Conservation (phyloP, 1,140 invertebrate species). For the Zaprionus capensis region DNA sequence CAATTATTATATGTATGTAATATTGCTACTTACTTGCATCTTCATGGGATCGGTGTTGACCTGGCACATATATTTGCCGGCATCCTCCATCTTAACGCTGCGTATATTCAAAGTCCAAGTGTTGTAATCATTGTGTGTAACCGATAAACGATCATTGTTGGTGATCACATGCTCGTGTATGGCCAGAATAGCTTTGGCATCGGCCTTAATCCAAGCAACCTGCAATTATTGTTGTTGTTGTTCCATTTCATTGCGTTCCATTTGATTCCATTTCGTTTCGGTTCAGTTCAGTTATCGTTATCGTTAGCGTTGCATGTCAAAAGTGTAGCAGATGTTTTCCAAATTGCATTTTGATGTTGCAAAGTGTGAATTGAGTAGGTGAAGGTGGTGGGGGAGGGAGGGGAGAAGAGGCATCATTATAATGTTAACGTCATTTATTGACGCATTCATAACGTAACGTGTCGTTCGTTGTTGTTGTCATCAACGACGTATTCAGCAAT, state of each 20-base stretch:
- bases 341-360: constrained; percentile 68
- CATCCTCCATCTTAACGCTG: constrained; percentile 92
- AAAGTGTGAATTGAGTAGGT: constrained; percentile 35
- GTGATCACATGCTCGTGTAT: constrained; percentile 97
- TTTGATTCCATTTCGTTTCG: constrained; percentile 15
- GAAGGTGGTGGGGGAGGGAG: background rate
- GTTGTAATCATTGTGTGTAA: constrained; percentile 94
- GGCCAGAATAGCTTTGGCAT: constrained; percentile 95
- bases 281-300: constrained; percentile 43
- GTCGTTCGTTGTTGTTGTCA: constrained; percentile 15
- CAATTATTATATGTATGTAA: no score
- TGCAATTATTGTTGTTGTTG: constrained; percentile 74
- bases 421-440: constrained; percentile 29
- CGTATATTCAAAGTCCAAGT: constrained; percentile 95
- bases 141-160: constrained; percentile 93
- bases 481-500: constrained; percentile 59
- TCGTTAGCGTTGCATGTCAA: constrained; percentile 22
- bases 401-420: background rate
- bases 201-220: constrained; percentile 97
- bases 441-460: background rate
- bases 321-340: constrained; percentile 59
- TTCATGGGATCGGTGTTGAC: constrained; percentile 97
- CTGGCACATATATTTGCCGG: constrained; percentile 96
- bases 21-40: constrained; percentile 89
- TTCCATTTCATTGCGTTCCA: constrained; percentile 10